Conservation (phyloP, 2,888 invertebrate species). For the Psococerastis gibbosa region DNA sequence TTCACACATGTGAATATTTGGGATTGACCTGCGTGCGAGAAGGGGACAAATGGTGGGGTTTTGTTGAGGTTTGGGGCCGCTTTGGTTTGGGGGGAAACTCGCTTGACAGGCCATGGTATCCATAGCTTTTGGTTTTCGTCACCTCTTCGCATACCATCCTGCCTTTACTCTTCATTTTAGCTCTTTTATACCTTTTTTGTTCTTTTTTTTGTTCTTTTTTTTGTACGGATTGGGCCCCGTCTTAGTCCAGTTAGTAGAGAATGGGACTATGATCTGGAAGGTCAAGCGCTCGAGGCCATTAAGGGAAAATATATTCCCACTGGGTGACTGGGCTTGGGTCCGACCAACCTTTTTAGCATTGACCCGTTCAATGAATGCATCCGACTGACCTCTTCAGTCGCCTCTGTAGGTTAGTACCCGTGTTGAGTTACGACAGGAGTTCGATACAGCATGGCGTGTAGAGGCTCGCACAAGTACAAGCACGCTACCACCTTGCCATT, state of each 20-base stretch:
- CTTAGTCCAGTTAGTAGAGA: not conserved
- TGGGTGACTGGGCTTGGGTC: no score
- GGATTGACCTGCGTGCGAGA: not conserved
- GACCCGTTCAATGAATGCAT: no score
- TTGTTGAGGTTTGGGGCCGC: not conserved
- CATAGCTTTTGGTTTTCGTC: conserved; percentile 6
- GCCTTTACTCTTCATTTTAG: conserved; percentile 12
- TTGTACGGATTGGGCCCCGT: not conserved
- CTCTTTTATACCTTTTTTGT: conserved; percentile 10
- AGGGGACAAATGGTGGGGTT: not conserved
- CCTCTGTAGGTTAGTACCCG: no score
- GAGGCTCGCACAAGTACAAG: no score
- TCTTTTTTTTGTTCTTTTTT: conserved; percentile 10
- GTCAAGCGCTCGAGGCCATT: no score
- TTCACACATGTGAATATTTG: not conserved
- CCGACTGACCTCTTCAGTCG: no score
- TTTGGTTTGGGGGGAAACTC: not conserved
- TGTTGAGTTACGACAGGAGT: no score
- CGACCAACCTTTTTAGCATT: no score
- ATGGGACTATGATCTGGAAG: no score
- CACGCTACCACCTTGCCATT: no score
- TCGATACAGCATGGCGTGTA: no score
- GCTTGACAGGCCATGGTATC: not conserved
- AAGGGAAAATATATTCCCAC: no score
- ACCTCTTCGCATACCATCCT: conserved; percentile 12